Evolutionary conservation across 1,140 invertebrate genomes (phyloP).

Genomic region (Ceratina australensis): DNA sequence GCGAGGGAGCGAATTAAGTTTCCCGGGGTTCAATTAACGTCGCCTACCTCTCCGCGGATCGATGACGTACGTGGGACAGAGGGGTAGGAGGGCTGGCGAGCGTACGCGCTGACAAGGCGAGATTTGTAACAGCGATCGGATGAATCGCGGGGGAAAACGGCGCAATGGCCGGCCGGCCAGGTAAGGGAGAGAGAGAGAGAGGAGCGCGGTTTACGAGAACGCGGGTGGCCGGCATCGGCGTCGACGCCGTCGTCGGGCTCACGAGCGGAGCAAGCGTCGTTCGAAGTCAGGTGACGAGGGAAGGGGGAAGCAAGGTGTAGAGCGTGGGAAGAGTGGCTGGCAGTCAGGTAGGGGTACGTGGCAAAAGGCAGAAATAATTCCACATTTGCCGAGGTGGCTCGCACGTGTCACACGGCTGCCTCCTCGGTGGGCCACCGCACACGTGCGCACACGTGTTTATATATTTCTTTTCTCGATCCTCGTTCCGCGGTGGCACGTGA

Average conservation of each 20-base stretch:
- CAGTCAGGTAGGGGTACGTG: constrained; percentile 30
- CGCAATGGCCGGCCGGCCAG: constrained; percentile 1
- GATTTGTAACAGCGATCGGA: constrained; percentile 29
- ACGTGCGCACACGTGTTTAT: constrained; percentile 43
- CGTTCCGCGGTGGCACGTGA: constrained; percentile 31
- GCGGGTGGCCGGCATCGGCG: constrained; percentile 22
- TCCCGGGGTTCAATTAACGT: constrained; percentile 32
- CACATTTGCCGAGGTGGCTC: constrained; percentile 51
- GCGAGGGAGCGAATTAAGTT: constrained; percentile 32
- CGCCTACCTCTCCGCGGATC: constrained; percentile 15
- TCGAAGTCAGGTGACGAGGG: constrained; percentile 19
- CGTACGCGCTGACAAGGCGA: constrained; percentile 37
- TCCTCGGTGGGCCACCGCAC: constrained; percentile 14
- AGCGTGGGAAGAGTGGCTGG: constrained; percentile 29
- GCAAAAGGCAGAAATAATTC: constrained; percentile 56
- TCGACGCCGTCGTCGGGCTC: constrained; percentile 44
- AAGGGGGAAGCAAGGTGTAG: constrained; percentile 34
- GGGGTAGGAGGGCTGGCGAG: not conserved
- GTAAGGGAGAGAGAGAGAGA: too few relatives aligned
- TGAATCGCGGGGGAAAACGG: constrained; percentile 41
- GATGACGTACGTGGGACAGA: not conserved
- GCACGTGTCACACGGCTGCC: constrained; percentile 45
- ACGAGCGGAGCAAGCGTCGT: constrained; percentile 45
- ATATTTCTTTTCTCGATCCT: not conserved
- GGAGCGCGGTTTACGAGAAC: too few relatives aligned